phyloP scores from a whole-genome alignment of 37 sponge, comb jelly and placozoan genomes.

The Bolinopsis microptera region DNA sequence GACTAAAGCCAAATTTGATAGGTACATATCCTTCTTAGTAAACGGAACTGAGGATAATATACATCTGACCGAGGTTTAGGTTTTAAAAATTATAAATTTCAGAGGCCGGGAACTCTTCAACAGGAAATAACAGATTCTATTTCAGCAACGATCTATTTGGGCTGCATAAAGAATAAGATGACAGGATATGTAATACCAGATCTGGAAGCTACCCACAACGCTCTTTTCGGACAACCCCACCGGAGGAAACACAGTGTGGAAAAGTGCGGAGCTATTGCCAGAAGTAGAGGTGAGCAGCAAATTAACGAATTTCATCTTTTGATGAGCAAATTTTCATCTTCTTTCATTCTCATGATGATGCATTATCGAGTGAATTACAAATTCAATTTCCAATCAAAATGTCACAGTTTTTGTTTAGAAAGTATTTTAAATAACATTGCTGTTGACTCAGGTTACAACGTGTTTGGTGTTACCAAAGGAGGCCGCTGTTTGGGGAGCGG shows the following conservation, averaged over 20 bases:
- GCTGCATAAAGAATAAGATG: constrained; percentile 63
- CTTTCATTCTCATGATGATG: neutral
- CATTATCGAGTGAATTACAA: neutral
- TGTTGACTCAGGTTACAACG: constrained; percentile 47
- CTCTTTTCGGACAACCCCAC: constrained; percentile 54
- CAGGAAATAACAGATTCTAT: too few species aligned
- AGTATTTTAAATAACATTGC: too few species aligned
- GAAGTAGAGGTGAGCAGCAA: constrained; percentile 7
- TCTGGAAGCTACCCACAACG: constrained; percentile 23
- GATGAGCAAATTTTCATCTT: neutral
- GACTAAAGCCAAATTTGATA: too few species aligned
- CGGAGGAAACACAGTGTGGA: neutral
- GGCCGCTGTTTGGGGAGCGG: constrained; percentile 39
- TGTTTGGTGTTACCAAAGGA: constrained; percentile 58
- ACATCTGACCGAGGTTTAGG: too few species aligned
- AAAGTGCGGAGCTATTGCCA: constrained; percentile 46
- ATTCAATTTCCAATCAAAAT: neutral
- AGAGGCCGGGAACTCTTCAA: too few species aligned
- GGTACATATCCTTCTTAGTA: too few species aligned
- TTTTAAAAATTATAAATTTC: too few species aligned
- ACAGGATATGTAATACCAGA: constrained; percentile 23
- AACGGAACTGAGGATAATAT: too few species aligned
- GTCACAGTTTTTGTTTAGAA: too few species aligned
- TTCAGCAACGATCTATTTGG: constrained; percentile 44
- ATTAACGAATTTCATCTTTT: too few species aligned